Percentiles rank a stretch among this genome's conserved stretches.
Conservation (phyloP, 1,140 invertebrate species). For the Bombus huntii region DNA sequence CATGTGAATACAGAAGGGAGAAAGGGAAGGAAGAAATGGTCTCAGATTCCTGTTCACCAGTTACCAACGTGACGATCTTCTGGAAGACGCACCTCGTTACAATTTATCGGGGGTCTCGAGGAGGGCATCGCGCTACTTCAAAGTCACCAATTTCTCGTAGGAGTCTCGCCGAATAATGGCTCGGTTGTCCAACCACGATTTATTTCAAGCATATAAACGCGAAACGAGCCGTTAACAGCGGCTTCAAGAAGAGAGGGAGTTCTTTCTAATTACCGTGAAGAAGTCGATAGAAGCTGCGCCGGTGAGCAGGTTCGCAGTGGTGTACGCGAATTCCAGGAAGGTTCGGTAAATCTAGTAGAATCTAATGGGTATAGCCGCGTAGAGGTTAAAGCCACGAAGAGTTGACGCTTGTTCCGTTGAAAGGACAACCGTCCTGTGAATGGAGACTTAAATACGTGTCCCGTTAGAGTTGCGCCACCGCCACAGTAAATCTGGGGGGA, state of each 20-base stretch:
- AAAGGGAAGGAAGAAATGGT: neutral
- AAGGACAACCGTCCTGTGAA: conserved; percentile 60
- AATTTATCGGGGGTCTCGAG: conserved; percentile 9
- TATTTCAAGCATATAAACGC: conserved; percentile 4
- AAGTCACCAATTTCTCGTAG: conserved; percentile 13
- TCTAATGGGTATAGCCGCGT: conserved; percentile 61
- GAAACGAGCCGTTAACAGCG: conserved; percentile 44
- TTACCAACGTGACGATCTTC: neutral
- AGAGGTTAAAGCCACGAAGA: conserved; percentile 50
- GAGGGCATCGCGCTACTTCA: conserved; percentile 2
- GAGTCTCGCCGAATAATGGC: conserved; percentile 8
- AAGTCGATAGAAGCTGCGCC: neutral
- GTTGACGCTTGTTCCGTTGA: conserved; percentile 60
- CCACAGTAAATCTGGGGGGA: conserved; percentile 32
- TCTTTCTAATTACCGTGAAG: conserved; percentile 54
- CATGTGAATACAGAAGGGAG: neutral
- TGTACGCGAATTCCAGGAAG: conserved; percentile 61
- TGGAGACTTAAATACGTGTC: conserved; percentile 64
- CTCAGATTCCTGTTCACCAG: neutral
- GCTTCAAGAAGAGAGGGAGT: neutral
- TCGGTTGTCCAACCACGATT: conserved; percentile 22
- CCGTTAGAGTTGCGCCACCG: conserved; percentile 52
- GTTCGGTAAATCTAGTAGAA: conserved; percentile 65
- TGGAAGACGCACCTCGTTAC: neutral
- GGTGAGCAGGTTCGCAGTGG: neutral